phyloP scores from a whole-genome alignment of 1,140 invertebrate genomes.

The Bicyclus anynana region DNA sequence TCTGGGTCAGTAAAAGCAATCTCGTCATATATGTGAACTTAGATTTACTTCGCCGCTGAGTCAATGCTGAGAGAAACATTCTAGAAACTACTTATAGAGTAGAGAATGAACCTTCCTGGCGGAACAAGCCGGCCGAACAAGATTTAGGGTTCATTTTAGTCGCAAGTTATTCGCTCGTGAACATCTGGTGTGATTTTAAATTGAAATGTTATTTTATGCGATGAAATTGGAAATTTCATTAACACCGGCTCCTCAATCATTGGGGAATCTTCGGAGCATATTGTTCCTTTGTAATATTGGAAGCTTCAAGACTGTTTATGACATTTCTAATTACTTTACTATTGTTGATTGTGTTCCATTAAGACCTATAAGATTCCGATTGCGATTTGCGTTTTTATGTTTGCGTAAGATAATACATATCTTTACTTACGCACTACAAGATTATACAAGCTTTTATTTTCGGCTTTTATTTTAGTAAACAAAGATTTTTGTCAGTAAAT shows the following conservation, averaged over 20 bases:
- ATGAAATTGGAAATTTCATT: constrained; percentile 49
- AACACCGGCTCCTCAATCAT: constrained; percentile 18
- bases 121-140: constrained; percentile 38
- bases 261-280: background rate
- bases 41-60: background rate
- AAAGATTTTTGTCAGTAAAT: too few species aligned
- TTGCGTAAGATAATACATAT: too few species aligned
- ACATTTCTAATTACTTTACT: background rate
- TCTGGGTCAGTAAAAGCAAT: too few species aligned
- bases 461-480: too few species aligned
- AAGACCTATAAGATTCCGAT: background rate
- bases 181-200: constrained; percentile 60
- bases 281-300: background rate
- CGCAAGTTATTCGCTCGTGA: constrained; percentile 57
- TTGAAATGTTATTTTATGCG: constrained; percentile 51
- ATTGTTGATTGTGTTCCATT: background rate
- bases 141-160: constrained; percentile 64
- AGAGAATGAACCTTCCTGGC: constrained; percentile 28
- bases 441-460: too few species aligned
- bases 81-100: too few species aligned
- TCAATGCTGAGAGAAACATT: background rate
- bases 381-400: too few species aligned
- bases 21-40: background rate
- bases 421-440: too few species aligned
- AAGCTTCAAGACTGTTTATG: background rate